These are phyloP conservation scores for Folsomia candida DNA, from an alignment of 2,888 invertebrate genomes.

Conservation along the genomic window DNA sequence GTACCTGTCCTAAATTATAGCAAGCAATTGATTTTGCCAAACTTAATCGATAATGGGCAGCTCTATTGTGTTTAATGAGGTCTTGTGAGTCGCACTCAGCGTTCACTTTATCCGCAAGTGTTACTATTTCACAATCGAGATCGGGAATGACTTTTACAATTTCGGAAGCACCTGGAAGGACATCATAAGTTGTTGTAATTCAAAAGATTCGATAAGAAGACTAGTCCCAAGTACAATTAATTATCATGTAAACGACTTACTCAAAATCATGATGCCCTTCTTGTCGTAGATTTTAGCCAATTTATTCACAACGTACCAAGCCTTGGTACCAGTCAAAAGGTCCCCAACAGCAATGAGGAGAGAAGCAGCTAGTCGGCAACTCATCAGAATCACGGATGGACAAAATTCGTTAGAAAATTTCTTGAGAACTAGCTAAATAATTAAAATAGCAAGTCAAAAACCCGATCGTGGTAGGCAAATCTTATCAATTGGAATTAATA, in stretches of 20 bases:
- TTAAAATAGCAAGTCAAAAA: conserved; percentile 4
- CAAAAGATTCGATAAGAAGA: not conserved
- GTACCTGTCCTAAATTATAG: conserved; percentile 28
- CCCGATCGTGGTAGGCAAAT: not conserved
- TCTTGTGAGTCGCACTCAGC: not conserved
- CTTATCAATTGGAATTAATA: too few species aligned
- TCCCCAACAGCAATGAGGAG: conserved; percentile 21
- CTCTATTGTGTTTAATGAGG: conserved; percentile 29
- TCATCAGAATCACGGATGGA: conserved; percentile 27
- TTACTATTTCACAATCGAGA: conserved; percentile 16
- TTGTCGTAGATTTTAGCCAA: conserved; percentile 26
- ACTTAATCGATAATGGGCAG: conserved; percentile 20
- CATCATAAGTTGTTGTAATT: not conserved
- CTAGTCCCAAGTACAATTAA: not conserved
- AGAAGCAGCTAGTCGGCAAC: conserved; percentile 19
- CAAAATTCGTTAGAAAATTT: conserved; percentile 16
- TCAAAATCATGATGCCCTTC: conserved; percentile 28
- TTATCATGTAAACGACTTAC: conserved; percentile 19
- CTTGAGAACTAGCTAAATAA: conserved; percentile 25
- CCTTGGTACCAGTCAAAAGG: conserved; percentile 20
- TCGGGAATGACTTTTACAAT: conserved; percentile 26
- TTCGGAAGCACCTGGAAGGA: conserved; percentile 30
- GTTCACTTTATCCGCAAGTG: conserved; percentile 24
- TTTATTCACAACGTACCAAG: conserved; percentile 17
- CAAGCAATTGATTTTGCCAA: conserved; percentile 27